Evolutionary conservation across 2,888 invertebrate genomes (phyloP), one percentile per base, ranked within the genome.

Genomic region (Drosophila incognita): DNA sequence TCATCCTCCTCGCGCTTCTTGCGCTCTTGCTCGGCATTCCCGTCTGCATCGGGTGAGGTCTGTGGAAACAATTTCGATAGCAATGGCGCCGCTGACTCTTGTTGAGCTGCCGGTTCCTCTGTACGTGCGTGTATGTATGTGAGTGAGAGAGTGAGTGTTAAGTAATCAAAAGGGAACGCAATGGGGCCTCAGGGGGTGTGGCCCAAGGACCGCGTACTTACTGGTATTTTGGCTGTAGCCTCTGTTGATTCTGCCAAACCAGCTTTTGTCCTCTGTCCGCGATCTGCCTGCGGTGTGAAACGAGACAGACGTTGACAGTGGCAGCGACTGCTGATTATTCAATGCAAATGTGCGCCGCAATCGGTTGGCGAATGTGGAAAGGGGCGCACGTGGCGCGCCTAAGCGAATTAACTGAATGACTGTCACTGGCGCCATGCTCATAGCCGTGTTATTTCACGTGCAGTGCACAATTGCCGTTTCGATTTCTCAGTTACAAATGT

Each of bases 11-110:
- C 95, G 73, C 95, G 94, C 54, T 94, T 94, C 79, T 94, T 94
- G 31, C 94, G 93, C 75, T 94, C 94, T 70, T 94, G 93, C 52
- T 94, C 93, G 38, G 94, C 93, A 58, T 93, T 93, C 73, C 94
- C 94, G 49, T 94, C 93, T 59, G 94, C 93, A 38, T 93, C 93
- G 4, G 93, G 87, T 0, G 94, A 93, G 2, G 93, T 93, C 84
- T 95, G 95, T 33, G 95, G 95, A 83, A 95, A 95, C 69, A 95
- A 93, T 69, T 95, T 93, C 0, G 95, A 94, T 3, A 95, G 88
- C 63, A 95, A 27, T 62, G 92, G 70, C 81, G 93, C 63, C 2
- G 78, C 51, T 8, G 66, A 29, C 27, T 59, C 71, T 6, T 56
- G 11, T 21, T 58, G 29, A 31, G 49, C 24, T 24, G 56, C 8